Base-by-base conservation (phyloP, 2,113 vertebrate genomes). In the Chitala chitala region DNA sequence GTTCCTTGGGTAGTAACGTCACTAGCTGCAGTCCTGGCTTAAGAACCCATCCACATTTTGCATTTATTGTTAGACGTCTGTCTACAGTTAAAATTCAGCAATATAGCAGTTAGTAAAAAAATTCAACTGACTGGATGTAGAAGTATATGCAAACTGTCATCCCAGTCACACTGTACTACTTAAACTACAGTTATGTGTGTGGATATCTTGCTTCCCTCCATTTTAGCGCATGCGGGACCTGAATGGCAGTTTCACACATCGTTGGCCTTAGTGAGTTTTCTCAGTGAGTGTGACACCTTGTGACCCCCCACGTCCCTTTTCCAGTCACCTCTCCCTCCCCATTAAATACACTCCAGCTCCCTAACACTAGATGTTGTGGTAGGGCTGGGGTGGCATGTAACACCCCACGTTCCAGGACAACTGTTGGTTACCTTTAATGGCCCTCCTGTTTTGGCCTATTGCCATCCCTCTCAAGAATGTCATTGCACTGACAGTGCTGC, bases 181-280 rank as follows among this genome's bases (percentile, higher is more conserved):
- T 72, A 56, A 50, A 73, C 8, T 5, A 26, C 42, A 8, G 44
- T 48, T 63, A 20, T 64, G 44, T 48, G 29, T 40, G 17, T 3
- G 24, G 48, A 42, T 33, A 24, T 58, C 36, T 72, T 44, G 38
- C 59, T 61, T 72, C 69, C 59, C n/a, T 55, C 38, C 50, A 29
- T 42, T 63, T 22, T 36, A 66, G 72, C 1, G 46, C 66, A 17
- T 77, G 68, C 61, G 69, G 71, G 76, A 73, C 58, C 24, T 26
- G 31, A 72, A 38, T 63, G 36, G 9, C 33, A 2, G 50, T 59
- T 46, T 71, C 20, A 46, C 29, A 22, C 66, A 54, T 40, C 72
- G 3, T 13, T 69, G 74, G 74, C 65, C 33, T 29, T 73, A 77
- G 77, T 63, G 75, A 76, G 68, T 77, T 56, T 48, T 63, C 24